phyloP scores from a whole-genome alignment of 2,797 vertebrate species.

The Hippocampus kuda region DNA sequence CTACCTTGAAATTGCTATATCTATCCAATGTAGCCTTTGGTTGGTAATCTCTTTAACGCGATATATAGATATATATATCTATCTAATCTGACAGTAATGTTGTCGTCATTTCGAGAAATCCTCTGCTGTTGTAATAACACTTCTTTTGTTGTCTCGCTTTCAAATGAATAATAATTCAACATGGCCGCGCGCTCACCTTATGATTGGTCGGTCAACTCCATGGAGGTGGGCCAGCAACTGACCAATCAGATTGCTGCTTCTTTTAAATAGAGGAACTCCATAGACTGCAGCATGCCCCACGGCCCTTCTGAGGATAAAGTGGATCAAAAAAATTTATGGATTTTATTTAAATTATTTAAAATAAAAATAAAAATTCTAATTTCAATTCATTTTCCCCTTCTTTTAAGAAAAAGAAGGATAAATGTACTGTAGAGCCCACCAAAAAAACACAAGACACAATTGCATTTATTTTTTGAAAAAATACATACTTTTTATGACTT shows the following conservation, averaged over 20 bases:
- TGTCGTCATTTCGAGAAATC: constrained; percentile 16
- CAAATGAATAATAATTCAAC: constrained; percentile 56
- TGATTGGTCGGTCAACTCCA: constrained; percentile 28
- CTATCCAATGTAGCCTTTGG: constrained; percentile 10
- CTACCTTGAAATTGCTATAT: constrained; percentile 16
- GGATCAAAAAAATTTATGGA: no score
- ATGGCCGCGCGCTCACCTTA: constrained; percentile 63
- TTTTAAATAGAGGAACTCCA: constrained; percentile 20
- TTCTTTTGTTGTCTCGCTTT: constrained; percentile 56
- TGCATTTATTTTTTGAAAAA: background rate
- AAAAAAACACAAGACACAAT: no score
- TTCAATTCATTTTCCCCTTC: background rate
- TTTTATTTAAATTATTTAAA: no score
- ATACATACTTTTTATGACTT: background rate
- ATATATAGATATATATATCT: background rate
- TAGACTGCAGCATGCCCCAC: no score
- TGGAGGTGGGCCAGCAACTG: constrained; percentile 7
- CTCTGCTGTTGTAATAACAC: constrained; percentile 17
- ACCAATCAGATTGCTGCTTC: constrained; percentile 41
- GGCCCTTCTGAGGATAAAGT: no score
- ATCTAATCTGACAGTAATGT: background rate
- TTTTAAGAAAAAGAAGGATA: constrained; percentile 6
- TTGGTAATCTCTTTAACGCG: constrained; percentile 7
- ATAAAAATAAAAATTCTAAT: constrained; percentile 10
- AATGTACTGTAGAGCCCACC: no score